These are phyloP conservation scores for Anguilla anguilla DNA, from an alignment of 2,797 vertebrate species.

Conservation along the genomic window DNA sequence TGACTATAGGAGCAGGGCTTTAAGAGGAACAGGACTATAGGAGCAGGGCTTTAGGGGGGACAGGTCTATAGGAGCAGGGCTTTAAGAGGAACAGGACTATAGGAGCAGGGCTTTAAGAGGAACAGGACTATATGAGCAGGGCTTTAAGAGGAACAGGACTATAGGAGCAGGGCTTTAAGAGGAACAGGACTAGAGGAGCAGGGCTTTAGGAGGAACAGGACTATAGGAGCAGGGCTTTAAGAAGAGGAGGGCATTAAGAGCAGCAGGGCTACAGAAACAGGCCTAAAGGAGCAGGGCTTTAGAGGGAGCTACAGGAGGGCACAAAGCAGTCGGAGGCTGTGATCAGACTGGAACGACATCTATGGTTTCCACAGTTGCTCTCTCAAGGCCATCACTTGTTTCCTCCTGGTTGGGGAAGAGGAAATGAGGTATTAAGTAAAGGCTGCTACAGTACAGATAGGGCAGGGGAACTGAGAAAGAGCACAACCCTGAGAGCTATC, in stretches of 20 bases:
- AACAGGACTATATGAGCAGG: not conserved
- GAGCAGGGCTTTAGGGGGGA: not conserved
- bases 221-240: not conserved
- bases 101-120: not conserved
- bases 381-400: slow-evolving; percentile 5
- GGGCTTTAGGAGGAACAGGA: too few species aligned
- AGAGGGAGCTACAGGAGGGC: not conserved
- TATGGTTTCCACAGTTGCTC: not conserved
- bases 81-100: not conserved
- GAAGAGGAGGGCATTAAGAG: not conserved
- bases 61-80: not conserved
- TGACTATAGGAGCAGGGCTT: not conserved
- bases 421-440: slow-evolving; percentile 1
- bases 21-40: too few species aligned
- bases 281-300: not conserved
- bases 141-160: not conserved
- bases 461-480: not conserved
- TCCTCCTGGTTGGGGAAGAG: not conserved
- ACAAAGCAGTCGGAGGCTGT: too few species aligned
- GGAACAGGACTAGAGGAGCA: too few species aligned
- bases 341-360: too few species aligned
- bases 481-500: not conserved
- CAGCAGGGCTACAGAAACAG: not conserved
- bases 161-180: not conserved
- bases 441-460: not conserved